Evolutionary conservation across 2,797 vertebrate species (phyloP).

Genomic region (Parauchenoglanis ngamensis): DNA sequence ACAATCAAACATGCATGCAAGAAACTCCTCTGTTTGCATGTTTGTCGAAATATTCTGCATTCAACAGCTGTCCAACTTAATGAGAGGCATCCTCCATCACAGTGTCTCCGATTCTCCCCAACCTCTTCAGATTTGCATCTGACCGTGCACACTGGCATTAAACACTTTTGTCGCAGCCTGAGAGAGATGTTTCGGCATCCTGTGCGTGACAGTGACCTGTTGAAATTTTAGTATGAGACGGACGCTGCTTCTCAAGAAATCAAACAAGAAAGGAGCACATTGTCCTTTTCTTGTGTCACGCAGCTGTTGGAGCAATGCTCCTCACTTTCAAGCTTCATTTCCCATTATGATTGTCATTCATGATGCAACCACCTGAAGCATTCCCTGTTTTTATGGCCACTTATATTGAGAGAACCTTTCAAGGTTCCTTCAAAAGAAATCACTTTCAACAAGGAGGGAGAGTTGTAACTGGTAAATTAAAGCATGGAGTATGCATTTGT

Average conservation of each 20-base stretch:
- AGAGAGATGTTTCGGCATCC: constrained; percentile 32
- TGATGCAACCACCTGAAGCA: constrained; percentile 1
- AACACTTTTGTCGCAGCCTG: constrained; percentile 21
- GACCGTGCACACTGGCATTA: constrained; percentile 40
- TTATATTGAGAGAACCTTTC: constrained; percentile 6
- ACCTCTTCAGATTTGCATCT: constrained; percentile 50
- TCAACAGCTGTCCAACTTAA: constrained; percentile 47
- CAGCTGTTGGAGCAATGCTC: constrained; percentile 42
- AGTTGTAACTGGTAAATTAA: background rate
- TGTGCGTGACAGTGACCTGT: constrained; percentile 44
- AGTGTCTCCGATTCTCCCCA: constrained; percentile 35
- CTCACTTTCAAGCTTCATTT: constrained; percentile 58
- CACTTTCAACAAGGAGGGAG: background rate
- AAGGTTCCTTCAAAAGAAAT: constrained; percentile 12
- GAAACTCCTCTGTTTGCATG: constrained; percentile 53
- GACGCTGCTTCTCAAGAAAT: constrained; percentile 51
- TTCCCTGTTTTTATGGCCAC: constrained; percentile 29
- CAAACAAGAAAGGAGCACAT: constrained; percentile 46
- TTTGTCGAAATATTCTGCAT: constrained; percentile 44
- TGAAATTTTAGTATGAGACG: constrained; percentile 62
- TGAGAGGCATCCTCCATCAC: constrained; percentile 47
- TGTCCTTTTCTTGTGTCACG: constrained; percentile 43
- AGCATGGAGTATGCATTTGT: background rate
- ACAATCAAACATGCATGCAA: constrained; percentile 45
- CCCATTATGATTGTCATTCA: constrained; percentile 45